Percentiles rank a stretch among this genome's conserved stretches.
Evolutionary conservation across 1,140 invertebrate species (phyloP).

Genomic region (Asbolus verrucosus): DNA sequence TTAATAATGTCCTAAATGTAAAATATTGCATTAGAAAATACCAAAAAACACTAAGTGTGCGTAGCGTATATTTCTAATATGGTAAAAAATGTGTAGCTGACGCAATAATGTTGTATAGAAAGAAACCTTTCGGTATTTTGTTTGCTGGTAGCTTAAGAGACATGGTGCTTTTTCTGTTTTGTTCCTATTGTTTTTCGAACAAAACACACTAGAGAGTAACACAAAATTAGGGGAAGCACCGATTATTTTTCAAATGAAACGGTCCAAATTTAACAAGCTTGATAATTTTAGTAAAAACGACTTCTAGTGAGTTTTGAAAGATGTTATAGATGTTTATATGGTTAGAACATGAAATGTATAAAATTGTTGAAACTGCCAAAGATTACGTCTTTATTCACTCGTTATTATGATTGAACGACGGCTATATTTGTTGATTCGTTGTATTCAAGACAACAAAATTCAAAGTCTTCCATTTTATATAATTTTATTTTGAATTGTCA

Average conservation of each 20-base stretch:
- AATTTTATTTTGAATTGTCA: constrained; percentile 9
- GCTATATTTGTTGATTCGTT: constrained; percentile 16
- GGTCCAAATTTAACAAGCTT: too few relatives aligned
- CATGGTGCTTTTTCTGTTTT: constrained; percentile 30
- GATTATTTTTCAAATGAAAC: not conserved
- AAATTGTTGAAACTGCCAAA: constrained; percentile 36
- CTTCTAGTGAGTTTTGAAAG: constrained; percentile 19
- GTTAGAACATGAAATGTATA: constrained; percentile 21
- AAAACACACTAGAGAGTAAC: constrained; percentile 1
- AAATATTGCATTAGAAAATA: constrained; percentile 48
- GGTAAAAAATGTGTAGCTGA: constrained; percentile 63
- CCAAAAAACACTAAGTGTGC: constrained; percentile 48
- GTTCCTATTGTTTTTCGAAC: not conserved
- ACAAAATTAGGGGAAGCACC: constrained; percentile 29
- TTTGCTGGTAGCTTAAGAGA: constrained; percentile 5
- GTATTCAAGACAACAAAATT: constrained; percentile 48
- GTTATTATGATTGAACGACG: not conserved
- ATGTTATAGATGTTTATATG: constrained; percentile 30
- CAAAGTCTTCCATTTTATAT: constrained; percentile 50
- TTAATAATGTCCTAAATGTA: constrained; percentile 49
- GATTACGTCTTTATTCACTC: constrained; percentile 19
- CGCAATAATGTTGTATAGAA: constrained; percentile 64
- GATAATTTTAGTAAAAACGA: constrained; percentile 5
- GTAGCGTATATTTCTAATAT: constrained; percentile 60
- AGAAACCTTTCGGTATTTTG: not conserved